Evolutionary conservation across 2,797 vertebrate genomes (phyloP), one percentile per base, ranked within the genome.

Genomic region (Malurus splendens): DNA sequence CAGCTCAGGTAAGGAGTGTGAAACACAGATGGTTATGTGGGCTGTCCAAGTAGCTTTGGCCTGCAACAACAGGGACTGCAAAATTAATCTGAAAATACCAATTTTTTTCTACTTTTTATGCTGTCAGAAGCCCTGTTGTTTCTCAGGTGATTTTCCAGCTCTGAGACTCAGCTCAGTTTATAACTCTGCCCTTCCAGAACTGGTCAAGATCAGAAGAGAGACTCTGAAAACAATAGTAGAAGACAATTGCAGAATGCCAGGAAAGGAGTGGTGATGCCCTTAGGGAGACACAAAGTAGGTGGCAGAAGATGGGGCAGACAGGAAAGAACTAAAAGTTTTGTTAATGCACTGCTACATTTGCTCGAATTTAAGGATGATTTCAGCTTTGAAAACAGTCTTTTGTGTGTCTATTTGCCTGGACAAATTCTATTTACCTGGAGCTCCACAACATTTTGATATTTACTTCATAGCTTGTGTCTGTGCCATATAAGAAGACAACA

Each of bases 21-120:
- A 94, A 91, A 82, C 32, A 24, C 92, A 95, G 92, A 93, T 91
- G 82, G 88, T 25, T 93, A 89, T 85, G 92, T 94, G 86, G 95
- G 88, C 75, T 92, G 84, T 76, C 93, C 92, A 93, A 85, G 67
- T 55, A 71, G 24, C 77, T 90, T 89, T 89, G 83, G 68, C 82
- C 86, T 87, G 85, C 54, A 90, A 92, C 61, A 90, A 87, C 39
- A 66, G 50, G 38, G 38, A 72, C 64, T 82, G 80, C 23, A 93
- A 89, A 91, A 87, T 79, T 83, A 83, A 64, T 89, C 42, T 67
- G 73, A 86, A 91, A 89, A 89, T 77, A 65, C 30, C 24, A 27
- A 10, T 4, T 52, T 52, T 88, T 92, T 56, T 24, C 68, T 81
- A 42, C 22, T 78, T 94, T 92, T 80, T 87, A 33, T 80, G 25